These are phyloP conservation scores for Tokudaia muenninki DNA, from an alignment of 2,797 vertebrate species.

Conservation along the genomic window DNA sequence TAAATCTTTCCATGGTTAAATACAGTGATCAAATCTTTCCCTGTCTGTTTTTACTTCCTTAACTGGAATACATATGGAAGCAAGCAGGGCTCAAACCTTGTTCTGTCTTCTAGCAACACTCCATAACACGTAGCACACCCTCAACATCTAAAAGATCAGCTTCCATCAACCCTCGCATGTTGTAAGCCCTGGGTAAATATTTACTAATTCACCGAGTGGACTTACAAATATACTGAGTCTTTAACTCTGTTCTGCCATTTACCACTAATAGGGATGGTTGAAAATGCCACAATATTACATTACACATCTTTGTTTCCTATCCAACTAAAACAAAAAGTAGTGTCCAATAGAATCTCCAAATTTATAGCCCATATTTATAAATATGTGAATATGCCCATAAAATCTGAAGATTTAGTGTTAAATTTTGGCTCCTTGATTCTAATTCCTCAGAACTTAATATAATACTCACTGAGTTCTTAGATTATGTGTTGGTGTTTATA, in stretches of 20 bases:
- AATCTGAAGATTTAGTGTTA: neutral
- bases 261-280: neutral
- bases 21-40: neutral
- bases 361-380: neutral
- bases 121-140: neutral
- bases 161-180: neutral
- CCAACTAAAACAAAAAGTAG: conserved; percentile 19
- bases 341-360: conserved; percentile 2
- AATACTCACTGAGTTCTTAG: neutral
- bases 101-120: neutral
- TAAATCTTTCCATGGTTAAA: neutral
- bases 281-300: neutral
- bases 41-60: neutral
- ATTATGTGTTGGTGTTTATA: neutral
- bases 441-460: conserved; percentile 38
- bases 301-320: conserved; percentile 1
- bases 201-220: conserved; percentile 12
- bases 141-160: conserved; percentile 1
- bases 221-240: conserved; percentile 44
- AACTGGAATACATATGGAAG: neutral
- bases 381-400: conserved; percentile 5
- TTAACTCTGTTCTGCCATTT: conserved; percentile 3
- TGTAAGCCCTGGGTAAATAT: conserved; percentile 35
- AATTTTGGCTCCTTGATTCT: neutral
- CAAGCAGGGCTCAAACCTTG: neutral